Evolutionary conservation across 35 echinoderm and acorn worm species (phyloP).

Genomic region (Anneissia japonica): DNA sequence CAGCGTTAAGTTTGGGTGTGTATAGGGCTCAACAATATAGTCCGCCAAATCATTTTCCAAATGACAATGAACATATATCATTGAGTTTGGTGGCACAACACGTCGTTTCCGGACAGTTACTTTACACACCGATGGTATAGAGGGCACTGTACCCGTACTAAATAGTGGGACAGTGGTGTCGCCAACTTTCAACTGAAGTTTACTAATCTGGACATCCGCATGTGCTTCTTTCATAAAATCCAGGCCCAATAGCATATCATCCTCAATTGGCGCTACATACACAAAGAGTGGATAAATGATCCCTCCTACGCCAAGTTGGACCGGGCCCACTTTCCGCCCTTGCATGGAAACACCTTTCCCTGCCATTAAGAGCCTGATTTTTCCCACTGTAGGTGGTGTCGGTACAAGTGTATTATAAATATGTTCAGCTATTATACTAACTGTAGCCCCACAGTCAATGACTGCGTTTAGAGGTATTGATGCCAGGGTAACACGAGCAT

Average conservation of each 20-base stretch:
- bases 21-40: not conserved
- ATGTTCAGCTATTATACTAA: not conserved
- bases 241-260: not conserved
- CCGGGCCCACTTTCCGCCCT: not conserved
- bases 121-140: too few relatives aligned
- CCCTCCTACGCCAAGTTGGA: not conserved
- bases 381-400: not conserved
- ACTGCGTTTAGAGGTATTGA: not conserved
- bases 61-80: not conserved
- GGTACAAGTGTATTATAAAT: not conserved
- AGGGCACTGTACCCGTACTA: too few relatives aligned
- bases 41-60: not conserved
- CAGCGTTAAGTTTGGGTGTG: not conserved
- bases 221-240: not conserved
- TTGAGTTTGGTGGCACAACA: slow-evolving; percentile 31
- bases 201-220: not conserved
- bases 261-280: not conserved
- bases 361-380: not conserved
- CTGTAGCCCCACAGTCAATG: not conserved
- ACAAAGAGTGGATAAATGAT: not conserved
- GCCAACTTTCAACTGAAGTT: too few relatives aligned
- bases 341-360: not conserved
- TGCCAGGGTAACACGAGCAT: not conserved
- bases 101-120: slow-evolving; percentile 6
- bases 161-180: too few relatives aligned